Evolutionary conservation across 2,113 vertebrate species (phyloP).

Genomic region (Gambusia holbrooki): DNA sequence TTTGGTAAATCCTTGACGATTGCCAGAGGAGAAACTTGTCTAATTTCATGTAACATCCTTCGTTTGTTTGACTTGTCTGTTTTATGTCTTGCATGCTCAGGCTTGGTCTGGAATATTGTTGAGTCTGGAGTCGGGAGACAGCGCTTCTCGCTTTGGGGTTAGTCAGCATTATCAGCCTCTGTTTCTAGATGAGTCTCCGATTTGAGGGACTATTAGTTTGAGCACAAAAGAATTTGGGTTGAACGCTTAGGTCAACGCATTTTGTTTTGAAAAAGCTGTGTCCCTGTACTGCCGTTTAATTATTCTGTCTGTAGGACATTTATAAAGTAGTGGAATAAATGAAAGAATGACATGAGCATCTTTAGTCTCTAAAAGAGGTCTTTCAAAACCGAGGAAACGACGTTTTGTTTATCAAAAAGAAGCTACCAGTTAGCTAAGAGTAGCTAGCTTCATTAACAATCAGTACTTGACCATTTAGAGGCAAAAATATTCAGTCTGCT

Average conservation of each 20-base stretch:
- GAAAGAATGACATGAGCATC: not conserved
- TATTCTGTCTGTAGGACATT: not conserved
- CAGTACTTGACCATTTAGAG: too few relatives aligned
- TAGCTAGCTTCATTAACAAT: too few relatives aligned
- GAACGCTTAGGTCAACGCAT: not conserved
- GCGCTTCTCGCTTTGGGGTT: slow-evolving; percentile 15
- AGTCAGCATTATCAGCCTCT: slow-evolving; percentile 1
- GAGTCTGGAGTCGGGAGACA: slow-evolving; percentile 23
- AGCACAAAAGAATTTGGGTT: not conserved
- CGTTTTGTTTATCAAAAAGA: too few relatives aligned
- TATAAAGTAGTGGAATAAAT: not conserved
- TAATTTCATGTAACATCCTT: not conserved
- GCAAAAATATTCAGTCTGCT: too few relatives aligned
- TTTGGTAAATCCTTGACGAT: not conserved
- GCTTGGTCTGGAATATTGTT: slow-evolving; percentile 1
- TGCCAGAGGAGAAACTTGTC: not conserved
- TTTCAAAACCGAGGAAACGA: too few relatives aligned
- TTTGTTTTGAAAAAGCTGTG: slow-evolving; percentile 6
- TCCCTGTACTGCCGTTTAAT: not conserved
- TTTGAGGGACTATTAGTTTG: slow-evolving; percentile 3
- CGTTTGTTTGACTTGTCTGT: slow-evolving; percentile 3
- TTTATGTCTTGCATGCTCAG: slow-evolving; percentile 23
- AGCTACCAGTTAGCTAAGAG: too few relatives aligned
- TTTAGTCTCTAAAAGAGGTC: too few relatives aligned
- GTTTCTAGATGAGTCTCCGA: slow-evolving; percentile 16